phyloP scores from a whole-genome alignment of 2,113 vertebrate species.

The Alces alces region DNA sequence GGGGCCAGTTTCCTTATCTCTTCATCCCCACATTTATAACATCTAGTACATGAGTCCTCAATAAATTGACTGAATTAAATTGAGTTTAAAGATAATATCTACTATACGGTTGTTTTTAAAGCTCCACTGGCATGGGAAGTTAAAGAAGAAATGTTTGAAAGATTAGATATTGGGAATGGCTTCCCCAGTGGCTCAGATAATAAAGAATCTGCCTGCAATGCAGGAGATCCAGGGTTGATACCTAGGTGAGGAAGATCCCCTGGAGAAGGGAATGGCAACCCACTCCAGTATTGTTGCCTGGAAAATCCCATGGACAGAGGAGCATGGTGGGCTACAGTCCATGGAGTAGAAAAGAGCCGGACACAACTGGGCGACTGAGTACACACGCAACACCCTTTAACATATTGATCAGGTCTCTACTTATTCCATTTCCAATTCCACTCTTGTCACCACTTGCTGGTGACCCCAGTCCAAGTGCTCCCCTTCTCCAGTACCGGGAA shows the following conservation, averaged over 20 bases:
- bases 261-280: not conserved
- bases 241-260: not conserved
- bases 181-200: not conserved
- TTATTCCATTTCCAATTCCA: not conserved
- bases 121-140: not conserved
- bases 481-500: not conserved
- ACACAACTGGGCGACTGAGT: not conserved
- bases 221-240: not conserved
- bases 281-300: not conserved
- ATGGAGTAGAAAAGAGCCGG: fast-evolving
- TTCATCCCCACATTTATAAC: not conserved
- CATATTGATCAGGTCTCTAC: not conserved
- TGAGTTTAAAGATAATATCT: not conserved
- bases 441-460: not conserved
- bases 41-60: not conserved
- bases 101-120: not conserved
- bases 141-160: not conserved
- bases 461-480: not conserved
- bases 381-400: not conserved
- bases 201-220: not conserved
- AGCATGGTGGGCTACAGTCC: not conserved
- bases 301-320: not conserved
- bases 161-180: not conserved
- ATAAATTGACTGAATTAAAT: not conserved
- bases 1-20: not conserved